phyloP scores from a whole-genome alignment of 2,888 invertebrate genomes.

The Druceiella hillmani region DNA sequence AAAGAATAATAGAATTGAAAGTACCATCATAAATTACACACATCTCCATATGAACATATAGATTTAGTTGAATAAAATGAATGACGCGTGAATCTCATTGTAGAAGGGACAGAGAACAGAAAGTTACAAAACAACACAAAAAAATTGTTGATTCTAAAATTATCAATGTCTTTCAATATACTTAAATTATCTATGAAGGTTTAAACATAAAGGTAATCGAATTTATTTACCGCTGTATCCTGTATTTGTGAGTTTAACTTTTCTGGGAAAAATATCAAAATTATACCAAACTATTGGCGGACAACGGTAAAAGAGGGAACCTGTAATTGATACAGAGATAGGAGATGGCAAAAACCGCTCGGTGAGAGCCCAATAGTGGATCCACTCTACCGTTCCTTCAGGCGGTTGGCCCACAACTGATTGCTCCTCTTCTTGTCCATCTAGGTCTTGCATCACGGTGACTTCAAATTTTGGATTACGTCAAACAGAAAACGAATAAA shows the following conservation, averaged over 20 bases:
- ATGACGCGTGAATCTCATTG: too few species aligned
- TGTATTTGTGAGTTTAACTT: constrained; percentile 61
- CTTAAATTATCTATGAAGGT: too few species aligned
- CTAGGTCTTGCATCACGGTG: not conserved
- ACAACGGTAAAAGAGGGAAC: constrained; percentile 34
- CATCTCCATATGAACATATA: too few species aligned
- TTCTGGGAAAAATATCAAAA: constrained; percentile 54
- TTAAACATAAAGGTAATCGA: constrained; percentile 2
- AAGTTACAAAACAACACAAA: too few species aligned
- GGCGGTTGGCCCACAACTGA: constrained; percentile 27
- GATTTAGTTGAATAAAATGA: too few species aligned
- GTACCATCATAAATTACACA: too few species aligned
- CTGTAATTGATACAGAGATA: constrained; percentile 40
- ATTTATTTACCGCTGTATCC: constrained; percentile 53
- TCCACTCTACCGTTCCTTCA: constrained; percentile 35
- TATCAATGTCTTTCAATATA: not conserved
- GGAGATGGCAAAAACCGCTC: constrained; percentile 39
- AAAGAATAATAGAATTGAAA: too few species aligned
- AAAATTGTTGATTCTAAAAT: constrained; percentile 9
- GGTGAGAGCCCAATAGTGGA: constrained; percentile 33
- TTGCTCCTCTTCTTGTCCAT: constrained; percentile 29
- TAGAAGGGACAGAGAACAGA: too few species aligned
- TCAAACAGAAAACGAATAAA: too few species aligned
- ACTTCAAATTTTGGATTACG: constrained; percentile 2
- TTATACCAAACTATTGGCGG: constrained; percentile 53